A percentile compares a stretch with the other conserved stretches of the same genome.
Conservation (phyloP, 2,888 invertebrate species). For the Tipula helvola region DNA sequence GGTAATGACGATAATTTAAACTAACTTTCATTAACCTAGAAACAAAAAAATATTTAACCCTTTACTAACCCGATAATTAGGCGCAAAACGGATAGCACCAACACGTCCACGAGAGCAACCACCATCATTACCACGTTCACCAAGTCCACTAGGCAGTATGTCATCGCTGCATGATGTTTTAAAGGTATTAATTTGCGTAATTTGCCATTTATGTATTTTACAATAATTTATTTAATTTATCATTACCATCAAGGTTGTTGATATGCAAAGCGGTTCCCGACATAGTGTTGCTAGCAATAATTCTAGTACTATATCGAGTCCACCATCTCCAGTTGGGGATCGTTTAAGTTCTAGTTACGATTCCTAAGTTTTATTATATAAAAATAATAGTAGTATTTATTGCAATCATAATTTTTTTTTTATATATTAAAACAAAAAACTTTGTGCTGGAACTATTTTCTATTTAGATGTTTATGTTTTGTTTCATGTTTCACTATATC, state of each 20-base stretch:
- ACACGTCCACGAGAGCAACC: slow-evolving; percentile 46
- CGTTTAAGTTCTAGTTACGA: slow-evolving; percentile 22
- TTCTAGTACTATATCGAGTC: slow-evolving; percentile 21
- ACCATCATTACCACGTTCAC: slow-evolving; percentile 46
- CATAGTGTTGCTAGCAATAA: slow-evolving; percentile 22
- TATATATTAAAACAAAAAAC: not conserved
- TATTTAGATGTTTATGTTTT: not conserved
- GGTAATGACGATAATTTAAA: not conserved
- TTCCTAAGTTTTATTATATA: slow-evolving; percentile 15
- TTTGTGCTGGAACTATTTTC: not conserved
- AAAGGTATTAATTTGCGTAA: slow-evolving; percentile 31
- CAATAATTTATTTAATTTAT: not conserved
- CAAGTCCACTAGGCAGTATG: slow-evolving; percentile 64
- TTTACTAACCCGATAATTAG: slow-evolving; percentile 16
- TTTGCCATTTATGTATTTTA: not conserved
- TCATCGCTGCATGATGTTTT: slow-evolving; percentile 62
- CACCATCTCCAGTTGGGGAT: slow-evolving; percentile 21
- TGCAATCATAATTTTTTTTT: not conserved
- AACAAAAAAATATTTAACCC: not conserved
- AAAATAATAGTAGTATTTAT: not conserved
- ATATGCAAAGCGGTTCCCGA: slow-evolving; percentile 20
- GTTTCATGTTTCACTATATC: not conserved
- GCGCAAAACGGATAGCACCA: slow-evolving; percentile 33
- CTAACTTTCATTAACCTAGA: not conserved
- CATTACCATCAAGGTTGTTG: slow-evolving; percentile 18